Evolutionary conservation across 2,888 invertebrate species (phyloP).

Genomic region (Frankliniella fusca): DNA sequence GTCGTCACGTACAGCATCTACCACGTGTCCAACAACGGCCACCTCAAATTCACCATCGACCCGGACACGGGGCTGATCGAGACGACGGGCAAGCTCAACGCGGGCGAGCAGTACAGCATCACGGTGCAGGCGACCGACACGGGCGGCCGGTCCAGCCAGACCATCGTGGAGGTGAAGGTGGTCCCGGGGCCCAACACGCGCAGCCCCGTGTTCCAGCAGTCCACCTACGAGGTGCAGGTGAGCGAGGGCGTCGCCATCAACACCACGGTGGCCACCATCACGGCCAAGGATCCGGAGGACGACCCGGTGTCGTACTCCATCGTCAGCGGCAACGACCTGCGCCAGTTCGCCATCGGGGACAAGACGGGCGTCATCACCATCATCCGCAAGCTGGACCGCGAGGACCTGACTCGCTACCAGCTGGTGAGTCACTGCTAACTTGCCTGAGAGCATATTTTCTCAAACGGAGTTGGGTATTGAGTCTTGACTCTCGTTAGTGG

Average conservation of each 20-base stretch:
- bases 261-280: constrained; percentile 74
- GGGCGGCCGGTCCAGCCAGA: constrained; percentile 75
- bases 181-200: constrained; percentile 77
- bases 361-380: constrained; percentile 86
- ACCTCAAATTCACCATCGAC: constrained; percentile 79
- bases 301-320: constrained; percentile 82
- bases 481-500: no score
- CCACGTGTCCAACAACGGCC: constrained; percentile 86
- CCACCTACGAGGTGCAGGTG: constrained; percentile 81
- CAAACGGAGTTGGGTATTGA: no score
- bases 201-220: constrained; percentile 74
- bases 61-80: constrained; percentile 72
- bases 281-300: constrained; percentile 85
- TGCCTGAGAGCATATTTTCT: no score
- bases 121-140: constrained; percentile 70
- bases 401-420: constrained; percentile 83
- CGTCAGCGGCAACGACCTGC: constrained; percentile 81
- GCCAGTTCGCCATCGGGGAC: constrained; percentile 80
- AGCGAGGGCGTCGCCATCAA: constrained; percentile 87
- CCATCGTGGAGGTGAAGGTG: constrained; percentile 79
- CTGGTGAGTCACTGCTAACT: constrained; percentile 65
- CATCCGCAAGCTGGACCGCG: constrained; percentile 77
- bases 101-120: constrained; percentile 84
- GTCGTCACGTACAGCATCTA: constrained; percentile 77
- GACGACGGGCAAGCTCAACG: constrained; percentile 72